Evolutionary conservation across 2,113 vertebrate genomes (phyloP), one percentile per base, ranked within the genome.

Genomic region (Falco punctatus): DNA sequence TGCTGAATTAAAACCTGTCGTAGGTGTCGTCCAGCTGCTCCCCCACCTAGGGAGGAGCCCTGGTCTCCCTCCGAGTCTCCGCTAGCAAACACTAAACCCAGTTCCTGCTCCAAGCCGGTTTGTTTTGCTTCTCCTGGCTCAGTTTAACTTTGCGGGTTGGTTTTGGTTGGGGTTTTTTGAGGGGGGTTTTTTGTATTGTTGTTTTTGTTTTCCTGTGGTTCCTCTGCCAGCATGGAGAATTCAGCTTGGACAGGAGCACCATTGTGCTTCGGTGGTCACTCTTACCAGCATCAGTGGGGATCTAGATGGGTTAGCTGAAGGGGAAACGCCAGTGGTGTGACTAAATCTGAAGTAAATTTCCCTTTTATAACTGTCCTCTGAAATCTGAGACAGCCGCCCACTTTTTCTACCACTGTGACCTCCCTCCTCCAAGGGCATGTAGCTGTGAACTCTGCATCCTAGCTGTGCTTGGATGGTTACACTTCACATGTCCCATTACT

Each of bases 271-370:
- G 1, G 6, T 33, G 9, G 3, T 10, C 12, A 18, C 35, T 81
- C 12, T 67, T 46, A 12, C 40, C 40, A 48, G 23, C 27, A 11
- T 18, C 67, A 5, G 30, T 9, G 44, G 52, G 35, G 58, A 52
- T 51, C 52, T 33, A 64, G 15, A 3, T 33, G 32, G 46, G 18
- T 46, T 26, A 59, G 20, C 58, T 32, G 40, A 80, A 55, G 26
- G 28, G 35, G 11, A 70, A 79, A 57, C 13, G 28, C 27, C 20
- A 40, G 8, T 0, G 0, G 24, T 9, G 1, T 0, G 1, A 58
- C 59, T 35, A 51, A 52, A 65, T 52, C 26, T 22, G 48, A 70
- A 90, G 28, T 7, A 6, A 38, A 10, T 62, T 74, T 54, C 52
- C 70, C 26, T 5, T 1, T 59, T 59, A 6, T 13, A 55, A 40